A percentile compares a stretch with the other conserved stretches of the same genome.
These are phyloP conservation scores for Petroica traversi DNA, from an alignment of 2,113 vertebrate species.

Conservation along the genomic window DNA sequence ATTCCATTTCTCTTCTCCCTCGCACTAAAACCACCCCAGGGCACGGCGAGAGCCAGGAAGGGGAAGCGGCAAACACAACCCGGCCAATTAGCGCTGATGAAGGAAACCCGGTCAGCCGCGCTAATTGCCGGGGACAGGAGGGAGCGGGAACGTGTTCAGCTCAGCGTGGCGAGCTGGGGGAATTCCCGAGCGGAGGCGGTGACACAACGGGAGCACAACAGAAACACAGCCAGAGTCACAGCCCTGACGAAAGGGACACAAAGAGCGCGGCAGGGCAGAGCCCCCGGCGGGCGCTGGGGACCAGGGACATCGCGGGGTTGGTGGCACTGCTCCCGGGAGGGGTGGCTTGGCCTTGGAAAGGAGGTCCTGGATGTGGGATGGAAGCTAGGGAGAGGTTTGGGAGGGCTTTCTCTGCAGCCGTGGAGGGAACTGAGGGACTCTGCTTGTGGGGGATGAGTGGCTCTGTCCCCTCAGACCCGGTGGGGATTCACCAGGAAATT, in stretches of 20 bases:
- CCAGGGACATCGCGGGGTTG: accelerated
- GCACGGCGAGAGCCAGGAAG: background rate
- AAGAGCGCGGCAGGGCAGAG: background rate
- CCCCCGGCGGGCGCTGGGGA: accelerated
- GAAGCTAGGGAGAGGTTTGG: accelerated
- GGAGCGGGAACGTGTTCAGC: background rate
- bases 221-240: background rate
- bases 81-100: background rate
- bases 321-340: accelerated
- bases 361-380: background rate
- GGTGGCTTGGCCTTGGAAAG: background rate
- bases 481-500: background rate
- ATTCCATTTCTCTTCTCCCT: background rate
- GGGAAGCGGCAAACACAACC: background rate
- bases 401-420: background rate
- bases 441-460: accelerated
- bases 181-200: background rate
- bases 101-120: background rate
- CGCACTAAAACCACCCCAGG: background rate
- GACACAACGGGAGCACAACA: background rate
- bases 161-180: background rate
- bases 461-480: no score
- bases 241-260: background rate
- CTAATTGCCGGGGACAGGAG: background rate
- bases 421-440: accelerated